Percentiles rank a stretch among this genome's conserved stretches.
Conservation (phyloP, 2,888 invertebrate species). For the Luperina nickerlii region DNA sequence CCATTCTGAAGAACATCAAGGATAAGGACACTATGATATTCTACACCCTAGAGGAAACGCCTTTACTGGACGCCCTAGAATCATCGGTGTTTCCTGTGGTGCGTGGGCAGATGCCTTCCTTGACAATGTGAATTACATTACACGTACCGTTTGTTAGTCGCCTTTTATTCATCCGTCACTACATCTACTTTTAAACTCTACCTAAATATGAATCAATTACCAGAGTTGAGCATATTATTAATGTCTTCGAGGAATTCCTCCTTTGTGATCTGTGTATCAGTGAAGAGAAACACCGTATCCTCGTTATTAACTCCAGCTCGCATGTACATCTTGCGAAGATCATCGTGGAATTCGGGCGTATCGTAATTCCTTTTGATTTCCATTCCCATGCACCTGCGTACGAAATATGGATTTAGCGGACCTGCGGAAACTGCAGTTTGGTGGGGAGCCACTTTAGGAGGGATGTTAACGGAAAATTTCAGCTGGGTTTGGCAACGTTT, state of each 20-base stretch:
- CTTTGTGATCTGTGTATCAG: constrained; percentile 97
- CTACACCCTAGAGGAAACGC: background rate
- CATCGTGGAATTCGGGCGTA: constrained; percentile 95
- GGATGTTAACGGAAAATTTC: too few relatives aligned
- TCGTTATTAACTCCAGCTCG: constrained; percentile 93
- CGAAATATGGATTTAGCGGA: background rate
- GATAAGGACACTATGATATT: background rate
- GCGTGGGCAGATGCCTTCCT: background rate
- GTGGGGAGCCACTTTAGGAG: too few relatives aligned
- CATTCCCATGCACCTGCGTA: constrained; percentile 94
- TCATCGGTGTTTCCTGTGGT: background rate
- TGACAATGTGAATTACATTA: background rate
- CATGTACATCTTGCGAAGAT: constrained; percentile 94
- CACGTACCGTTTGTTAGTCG: background rate
- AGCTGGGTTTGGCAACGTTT: too few relatives aligned
- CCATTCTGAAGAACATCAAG: background rate
- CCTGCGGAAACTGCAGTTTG: too few relatives aligned
- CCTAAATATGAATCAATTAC: constrained; percentile 70
- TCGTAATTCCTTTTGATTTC: constrained; percentile 96
- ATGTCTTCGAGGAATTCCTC: constrained; percentile 98
- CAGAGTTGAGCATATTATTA: constrained; percentile 97
- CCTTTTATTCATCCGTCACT: background rate
- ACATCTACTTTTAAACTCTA: background rate
- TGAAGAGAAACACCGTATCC: constrained; percentile 96
- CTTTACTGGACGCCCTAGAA: background rate